Evolutionary conservation across 2,797 vertebrate genomes (phyloP).

Genomic region (Esox masquinongy): DNA sequence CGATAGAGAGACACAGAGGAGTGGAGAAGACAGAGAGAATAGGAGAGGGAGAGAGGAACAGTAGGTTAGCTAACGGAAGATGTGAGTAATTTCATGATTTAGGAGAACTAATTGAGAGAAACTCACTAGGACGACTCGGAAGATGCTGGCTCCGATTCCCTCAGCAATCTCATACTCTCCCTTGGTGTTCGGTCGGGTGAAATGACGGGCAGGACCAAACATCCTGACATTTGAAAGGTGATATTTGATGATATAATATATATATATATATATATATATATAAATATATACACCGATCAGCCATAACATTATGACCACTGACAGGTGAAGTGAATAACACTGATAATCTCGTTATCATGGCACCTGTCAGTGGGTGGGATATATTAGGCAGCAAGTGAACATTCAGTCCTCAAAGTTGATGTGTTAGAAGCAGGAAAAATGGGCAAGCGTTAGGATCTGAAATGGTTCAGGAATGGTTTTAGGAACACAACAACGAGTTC

Average conservation of each 20-base stretch:
- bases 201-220: conserved; percentile 81
- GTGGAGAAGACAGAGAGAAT: background rate
- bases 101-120: background rate
- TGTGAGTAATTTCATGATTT: background rate
- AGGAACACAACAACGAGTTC: no score
- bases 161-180: conserved; percentile 81
- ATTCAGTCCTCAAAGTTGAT: no score
- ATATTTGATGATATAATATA: background rate
- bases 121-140: conserved; percentile 78
- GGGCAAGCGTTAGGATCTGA: no score
- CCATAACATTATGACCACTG: no score
- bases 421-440: no score
- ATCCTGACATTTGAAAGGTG: conserved; percentile 63
- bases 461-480: no score
- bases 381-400: no score
- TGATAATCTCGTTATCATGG: no score
- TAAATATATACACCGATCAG: no score
- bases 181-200: conserved; percentile 78
- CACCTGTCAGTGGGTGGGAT: no score
- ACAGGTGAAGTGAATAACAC: no score
- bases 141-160: conserved; percentile 77
- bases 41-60: background rate
- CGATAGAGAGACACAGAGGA: background rate
- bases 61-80: background rate
- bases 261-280: no score